These are phyloP conservation scores for Samia ricini DNA, from an alignment of 1,140 invertebrate species.

Conservation along the genomic window DNA sequence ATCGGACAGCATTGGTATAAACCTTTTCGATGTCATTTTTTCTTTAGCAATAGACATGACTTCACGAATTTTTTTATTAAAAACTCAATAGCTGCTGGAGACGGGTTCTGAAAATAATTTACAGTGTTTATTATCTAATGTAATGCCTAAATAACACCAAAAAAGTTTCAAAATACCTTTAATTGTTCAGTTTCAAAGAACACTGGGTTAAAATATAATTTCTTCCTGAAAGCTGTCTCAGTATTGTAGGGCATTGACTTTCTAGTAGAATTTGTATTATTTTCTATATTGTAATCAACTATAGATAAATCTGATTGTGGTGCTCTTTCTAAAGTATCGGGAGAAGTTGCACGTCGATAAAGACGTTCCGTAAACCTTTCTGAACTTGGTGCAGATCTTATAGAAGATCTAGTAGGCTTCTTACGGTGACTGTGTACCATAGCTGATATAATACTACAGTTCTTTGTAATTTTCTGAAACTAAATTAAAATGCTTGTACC, in stretches of 20 bases:
- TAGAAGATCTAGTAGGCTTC: constrained; percentile 42
- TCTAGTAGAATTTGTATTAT: constrained; percentile 29
- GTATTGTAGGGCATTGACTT: constrained; percentile 44
- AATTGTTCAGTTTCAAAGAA: constrained; percentile 91
- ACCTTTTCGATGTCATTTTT: constrained; percentile 90
- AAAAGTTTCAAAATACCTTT: too few relatives aligned
- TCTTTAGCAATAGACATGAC: constrained; percentile 92
- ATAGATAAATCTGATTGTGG: constrained; percentile 65
- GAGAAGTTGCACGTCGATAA: constrained; percentile 63
- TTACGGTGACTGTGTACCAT: constrained; percentile 52
- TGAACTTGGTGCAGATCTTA: constrained; percentile 40
- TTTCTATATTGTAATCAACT: constrained; percentile 54
- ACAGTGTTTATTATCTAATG: neutral
- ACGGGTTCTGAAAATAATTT: constrained; percentile 85
- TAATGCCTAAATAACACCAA: too few relatives aligned
- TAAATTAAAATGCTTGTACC: constrained; percentile 18
- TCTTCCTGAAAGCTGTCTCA: constrained; percentile 78
- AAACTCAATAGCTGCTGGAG: constrained; percentile 91
- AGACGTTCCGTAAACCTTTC: constrained; percentile 50
- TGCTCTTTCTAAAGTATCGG: constrained; percentile 64
- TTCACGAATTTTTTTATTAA: constrained; percentile 90
- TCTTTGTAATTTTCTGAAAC: constrained; percentile 50
- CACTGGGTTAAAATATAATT: constrained; percentile 92
- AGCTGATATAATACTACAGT: constrained; percentile 56
- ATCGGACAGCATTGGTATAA: constrained; percentile 86